Percentiles rank a stretch among this genome's conserved stretches.
phyloP scores from a whole-genome alignment of 2,113 vertebrate genomes.

The Nerophis lumbriciformis region DNA sequence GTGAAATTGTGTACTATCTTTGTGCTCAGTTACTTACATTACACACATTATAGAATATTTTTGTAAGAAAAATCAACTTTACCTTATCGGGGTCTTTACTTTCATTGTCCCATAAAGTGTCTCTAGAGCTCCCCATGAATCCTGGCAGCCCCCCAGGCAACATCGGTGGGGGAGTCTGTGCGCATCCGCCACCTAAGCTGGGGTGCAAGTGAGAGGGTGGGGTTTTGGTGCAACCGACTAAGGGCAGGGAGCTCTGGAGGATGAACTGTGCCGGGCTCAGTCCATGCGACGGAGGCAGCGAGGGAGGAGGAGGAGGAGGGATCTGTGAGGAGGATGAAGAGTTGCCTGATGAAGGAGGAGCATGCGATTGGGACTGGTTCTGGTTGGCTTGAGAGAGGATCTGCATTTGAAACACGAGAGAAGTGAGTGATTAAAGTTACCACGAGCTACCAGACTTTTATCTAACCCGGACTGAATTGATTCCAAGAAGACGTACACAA shows the following conservation, averaged over 20 bases:
- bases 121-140: slow-evolving; percentile 49
- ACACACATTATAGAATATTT: neutral
- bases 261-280: slow-evolving; percentile 75
- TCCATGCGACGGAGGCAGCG: slow-evolving; percentile 58
- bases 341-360: slow-evolving; percentile 48
- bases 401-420: slow-evolving; percentile 51
- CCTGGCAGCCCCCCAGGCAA: slow-evolving; percentile 51
- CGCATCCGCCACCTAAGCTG: slow-evolving; percentile 64
- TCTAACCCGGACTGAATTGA: neutral
- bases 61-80: neutral
- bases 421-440: neutral
- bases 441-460: too few species aligned
- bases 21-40: neutral
- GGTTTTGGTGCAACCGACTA: slow-evolving; percentile 79
- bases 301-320: slow-evolving; percentile 65
- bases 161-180: slow-evolving; percentile 71
- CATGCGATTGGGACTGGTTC: slow-evolving; percentile 70
- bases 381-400: slow-evolving; percentile 64
- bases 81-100: slow-evolving; percentile 78
- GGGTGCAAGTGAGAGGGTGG: slow-evolving; percentile 77
- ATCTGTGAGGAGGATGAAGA: slow-evolving; percentile 66
- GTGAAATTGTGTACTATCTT: neutral
- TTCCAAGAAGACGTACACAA: neutral
- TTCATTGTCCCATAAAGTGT: slow-evolving; percentile 67
- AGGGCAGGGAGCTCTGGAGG: slow-evolving; percentile 79